Evolutionary conservation across 2,888 invertebrate genomes (phyloP), one percentile per base, ranked within the genome.

Genomic region (Dynastes grantii): DNA sequence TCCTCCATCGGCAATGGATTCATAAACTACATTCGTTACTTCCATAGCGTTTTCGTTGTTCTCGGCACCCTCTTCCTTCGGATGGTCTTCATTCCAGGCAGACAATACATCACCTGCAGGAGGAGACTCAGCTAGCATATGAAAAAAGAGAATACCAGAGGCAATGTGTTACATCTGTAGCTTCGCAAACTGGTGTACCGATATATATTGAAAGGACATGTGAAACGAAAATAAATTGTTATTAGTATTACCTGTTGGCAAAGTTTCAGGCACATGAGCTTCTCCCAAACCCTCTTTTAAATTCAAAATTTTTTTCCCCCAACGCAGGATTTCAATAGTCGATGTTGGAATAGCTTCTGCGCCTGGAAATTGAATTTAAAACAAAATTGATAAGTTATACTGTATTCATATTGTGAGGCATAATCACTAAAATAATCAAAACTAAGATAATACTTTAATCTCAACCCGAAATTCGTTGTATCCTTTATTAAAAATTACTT

Each of bases 121-220:
- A 65, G 84, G 81, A 64, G 83, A 82, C 78, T 86, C 85, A 76
- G 83, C 86, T 86, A 81, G 82, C 83, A 83, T 84, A 84, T 82
- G 83, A 81, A 84, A 85, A 76, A 67, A 80, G 80, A 79, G 82
- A 80, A 84, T 83, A 82, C 84, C 85, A 84, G 83, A 84, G 81
- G 82, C 80, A 85, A 82, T 80, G 83, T 84, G 85, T 86, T 85
- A 85, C 82, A 85, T 81, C 83, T 80, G 82, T 80, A 81, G 77
- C 82, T 80, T 81, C 45, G 65, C 77, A 55, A 6, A n/a, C 0
- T 4, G 16, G 22, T 55, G 8, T 22, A 22, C 16, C 55, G 5
- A 22, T 8, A 8, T 53, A 53, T 13, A 22, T 16, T n/a, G 45
- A 45, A 45, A 45, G 0, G 45, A 11, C 1, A 58, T 1, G 6